Base-by-base conservation (phyloP, 1,140 invertebrate genomes). In the Metopolophium dirhodum region DNA sequence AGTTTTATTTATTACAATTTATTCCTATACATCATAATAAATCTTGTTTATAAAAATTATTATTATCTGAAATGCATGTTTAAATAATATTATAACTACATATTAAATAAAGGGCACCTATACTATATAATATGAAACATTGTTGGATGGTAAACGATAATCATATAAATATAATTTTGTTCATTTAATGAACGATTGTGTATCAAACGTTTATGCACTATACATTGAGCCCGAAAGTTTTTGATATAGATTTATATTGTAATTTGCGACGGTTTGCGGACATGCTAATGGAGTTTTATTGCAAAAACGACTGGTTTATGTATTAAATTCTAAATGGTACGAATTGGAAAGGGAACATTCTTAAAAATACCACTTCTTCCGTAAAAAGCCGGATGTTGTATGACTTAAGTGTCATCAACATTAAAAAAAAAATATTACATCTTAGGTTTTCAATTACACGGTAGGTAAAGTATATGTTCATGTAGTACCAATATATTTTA, bases 281-380 rank as follows among this genome's bases (percentile, higher is more conserved):
- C 22, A 2, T 57, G 49, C 9, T 89, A 89, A 89, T 89, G 88
- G 35, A 37, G 23, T 89, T 89, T 89, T 57, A 89, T 89, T 41
- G 35, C 23, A 37, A 41, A 37, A 89, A 54, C 1, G 20, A 54
- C 22, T 54, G 57, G 51, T 89, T 57, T 89, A 35, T 54, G 35
- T 57, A 8, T 41, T 89, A 57, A 89, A 89, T 37, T 89, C 23
- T 51, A 41, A 57, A 57, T 35, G 23, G 35, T 26, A 41, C 35
- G 23, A 57, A 77, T 77, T 77, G 14, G 30, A n/a, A 18, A n/a
- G 6, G 14, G 61, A 14, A n/a, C 30, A 77, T 77, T 77, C 61
- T 89, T 54, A 22, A 57, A 54, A 89, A n/a, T 26, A 41, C 49
- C 23, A 54, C 20, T 89, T 57, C 8, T 2, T 41, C 3, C 23